Conservation (phyloP, 1,140 invertebrate species). For the Camponotus vicinus region DNA sequence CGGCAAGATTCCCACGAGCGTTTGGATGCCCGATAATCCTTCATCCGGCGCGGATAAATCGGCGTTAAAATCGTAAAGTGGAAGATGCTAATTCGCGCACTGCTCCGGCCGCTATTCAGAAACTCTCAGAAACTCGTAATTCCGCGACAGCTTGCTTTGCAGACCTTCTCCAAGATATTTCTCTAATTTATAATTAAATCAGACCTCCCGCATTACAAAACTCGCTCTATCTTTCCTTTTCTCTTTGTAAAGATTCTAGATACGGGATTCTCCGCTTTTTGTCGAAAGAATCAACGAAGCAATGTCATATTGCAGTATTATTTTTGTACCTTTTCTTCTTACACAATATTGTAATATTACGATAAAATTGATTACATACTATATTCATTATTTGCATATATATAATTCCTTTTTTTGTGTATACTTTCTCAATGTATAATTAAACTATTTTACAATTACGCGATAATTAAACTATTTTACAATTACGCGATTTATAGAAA, state of each 20-base stretch:
- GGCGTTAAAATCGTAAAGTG: slow-evolving; percentile 53
- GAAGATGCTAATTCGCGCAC: slow-evolving; percentile 52
- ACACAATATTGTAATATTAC: not conserved
- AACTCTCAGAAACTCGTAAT: slow-evolving; percentile 50
- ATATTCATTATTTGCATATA: not conserved
- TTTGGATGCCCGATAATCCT: slow-evolving; percentile 71
- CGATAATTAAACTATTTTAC: not conserved
- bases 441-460: not conserved
- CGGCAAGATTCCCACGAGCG: slow-evolving; percentile 69
- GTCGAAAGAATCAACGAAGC: not conserved
- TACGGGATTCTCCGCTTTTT: slow-evolving; percentile 3
- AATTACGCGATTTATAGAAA: not conserved
- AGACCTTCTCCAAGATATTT: slow-evolving; percentile 18
- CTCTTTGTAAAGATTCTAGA: not conserved
- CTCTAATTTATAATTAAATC: slow-evolving; percentile 54
- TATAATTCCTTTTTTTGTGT: not conserved
- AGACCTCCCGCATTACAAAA: slow-evolving; percentile 7
- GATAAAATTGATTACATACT: not conserved
- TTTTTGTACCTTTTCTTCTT: not conserved
- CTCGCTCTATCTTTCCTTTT: not conserved
- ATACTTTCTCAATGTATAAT: not conserved
- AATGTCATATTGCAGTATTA: not conserved
- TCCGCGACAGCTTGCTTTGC: slow-evolving; percentile 18
- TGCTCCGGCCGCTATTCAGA: not conserved
- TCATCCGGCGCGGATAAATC: slow-evolving; percentile 70